Conservation (phyloP, 1,140 invertebrate species). For the Aphidius gifuensis region DNA sequence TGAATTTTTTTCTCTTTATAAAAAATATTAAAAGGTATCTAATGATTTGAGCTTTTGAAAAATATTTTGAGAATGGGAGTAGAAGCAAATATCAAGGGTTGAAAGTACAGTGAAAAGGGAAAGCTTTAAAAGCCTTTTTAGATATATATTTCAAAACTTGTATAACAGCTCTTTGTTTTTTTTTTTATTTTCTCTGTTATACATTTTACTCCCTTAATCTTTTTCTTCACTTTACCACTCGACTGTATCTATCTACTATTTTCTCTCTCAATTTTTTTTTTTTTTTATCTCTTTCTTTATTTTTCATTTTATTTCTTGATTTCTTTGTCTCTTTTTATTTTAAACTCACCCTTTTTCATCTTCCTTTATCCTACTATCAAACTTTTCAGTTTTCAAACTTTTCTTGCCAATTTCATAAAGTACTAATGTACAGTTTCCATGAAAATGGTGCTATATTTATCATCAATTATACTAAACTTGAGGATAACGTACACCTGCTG, state of each 20-base stretch:
- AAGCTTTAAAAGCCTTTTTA: conserved; percentile 46
- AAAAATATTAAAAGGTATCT: background rate
- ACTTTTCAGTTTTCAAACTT: conserved; percentile 1
- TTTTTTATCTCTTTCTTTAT: background rate
- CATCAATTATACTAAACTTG: conserved; percentile 18
- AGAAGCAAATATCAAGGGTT: conserved; percentile 14
- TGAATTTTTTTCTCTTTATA: too few species aligned
- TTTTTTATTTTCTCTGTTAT: conserved; percentile 7
- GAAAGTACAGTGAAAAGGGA: conserved; percentile 26
- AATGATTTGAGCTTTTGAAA: conserved; percentile 12
- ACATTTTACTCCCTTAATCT: conserved; percentile 8
- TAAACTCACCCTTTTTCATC: background rate
- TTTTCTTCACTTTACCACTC: conserved; percentile 15
- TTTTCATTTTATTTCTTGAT: background rate
- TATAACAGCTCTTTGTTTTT: conserved; percentile 35
- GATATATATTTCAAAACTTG: conserved; percentile 41
- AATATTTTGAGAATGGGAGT: conserved; percentile 16
- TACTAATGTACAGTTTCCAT: conserved; percentile 18
- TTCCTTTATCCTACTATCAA: background rate
- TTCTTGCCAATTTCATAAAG: conserved; percentile 15
- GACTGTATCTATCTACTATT: background rate
- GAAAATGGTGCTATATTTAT: conserved; percentile 20
- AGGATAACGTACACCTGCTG: conserved; percentile 15
- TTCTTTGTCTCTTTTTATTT: too few species aligned
- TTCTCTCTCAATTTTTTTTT: background rate